phyloP scores from a whole-genome alignment of 2,888 invertebrate species.

The Nesidiocoris tenuis region DNA sequence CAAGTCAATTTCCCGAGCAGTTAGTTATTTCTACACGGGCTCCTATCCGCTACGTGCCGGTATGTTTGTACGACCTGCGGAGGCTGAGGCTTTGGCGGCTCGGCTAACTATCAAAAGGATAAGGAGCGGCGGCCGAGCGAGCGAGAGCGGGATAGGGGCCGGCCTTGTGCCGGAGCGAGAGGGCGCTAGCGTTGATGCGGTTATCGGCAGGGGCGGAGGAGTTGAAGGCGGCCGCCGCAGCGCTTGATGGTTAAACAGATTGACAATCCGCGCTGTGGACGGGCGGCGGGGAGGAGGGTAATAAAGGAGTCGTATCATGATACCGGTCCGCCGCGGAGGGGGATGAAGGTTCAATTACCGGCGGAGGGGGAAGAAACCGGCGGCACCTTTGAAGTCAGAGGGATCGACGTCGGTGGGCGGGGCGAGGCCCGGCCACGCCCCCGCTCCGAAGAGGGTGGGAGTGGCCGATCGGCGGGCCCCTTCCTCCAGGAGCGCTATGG shows the following conservation, averaged over 20 bases:
- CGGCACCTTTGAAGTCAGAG: slow-evolving; percentile 36
- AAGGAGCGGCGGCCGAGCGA: background rate
- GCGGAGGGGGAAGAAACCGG: background rate
- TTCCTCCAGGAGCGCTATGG: background rate
- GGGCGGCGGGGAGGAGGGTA: background rate
- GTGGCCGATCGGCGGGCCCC: slow-evolving; percentile 7
- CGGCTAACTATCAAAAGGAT: slow-evolving; percentile 31
- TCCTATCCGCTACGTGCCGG: slow-evolving; percentile 34
- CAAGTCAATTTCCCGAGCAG: too few relatives aligned
- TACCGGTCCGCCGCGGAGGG: slow-evolving; percentile 3
- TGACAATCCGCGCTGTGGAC: slow-evolving; percentile 12
- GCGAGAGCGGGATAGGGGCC: too few relatives aligned
- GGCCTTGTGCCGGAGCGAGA: too few relatives aligned
- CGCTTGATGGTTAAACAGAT: slow-evolving; percentile 34
- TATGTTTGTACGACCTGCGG: slow-evolving; percentile 7
- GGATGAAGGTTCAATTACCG: slow-evolving; percentile 42
- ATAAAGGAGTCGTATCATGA: slow-evolving; percentile 9
- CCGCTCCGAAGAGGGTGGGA: background rate
- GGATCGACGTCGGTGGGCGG: background rate
- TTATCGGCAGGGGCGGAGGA: background rate
- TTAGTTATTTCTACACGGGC: too few relatives aligned
- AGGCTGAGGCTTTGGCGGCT: background rate
- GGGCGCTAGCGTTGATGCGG: background rate
- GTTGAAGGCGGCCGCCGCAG: slow-evolving; percentile 38
- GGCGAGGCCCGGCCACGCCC: background rate